Evolutionary conservation across 2,797 vertebrate species (phyloP), one percentile per base, ranked within the genome.

Genomic region (Premnoplex brunnescens): DNA sequence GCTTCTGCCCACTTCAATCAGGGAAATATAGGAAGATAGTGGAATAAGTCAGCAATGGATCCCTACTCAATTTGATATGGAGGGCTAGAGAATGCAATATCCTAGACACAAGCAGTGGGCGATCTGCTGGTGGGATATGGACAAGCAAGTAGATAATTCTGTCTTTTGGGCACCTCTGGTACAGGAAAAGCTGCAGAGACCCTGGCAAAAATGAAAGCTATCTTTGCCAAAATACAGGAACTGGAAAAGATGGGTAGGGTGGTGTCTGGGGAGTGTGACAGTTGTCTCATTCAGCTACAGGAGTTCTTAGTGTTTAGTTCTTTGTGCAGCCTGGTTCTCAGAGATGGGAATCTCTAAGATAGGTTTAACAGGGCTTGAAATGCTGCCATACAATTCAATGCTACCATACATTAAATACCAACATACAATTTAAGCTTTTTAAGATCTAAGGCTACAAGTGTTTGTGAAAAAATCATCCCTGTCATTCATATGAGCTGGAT

Each of bases 391-490:
- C 39, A 41, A 51, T 76, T 88, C 81, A 80, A 89, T 46, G 10
- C 13, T 75, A 59, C 26, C 43, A 21, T 52, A 32, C 36, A 7
- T 30, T 67, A 85, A 73, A 79, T 30, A 13, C 36, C 36, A 67
- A 28, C 54, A 52, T n/a, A 24, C 44, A 72, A 37, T 84, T 86
- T 84, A 78, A 94, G 55, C 58, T 84, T 92, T 94, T 89, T 44
- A 85, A 88, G 27, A 69, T 69, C 76, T 91, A 66, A 85, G 54
- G 12, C 30, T 91, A 89, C 64, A 91, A 88, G n/a, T 1, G 26
- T 89, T 88, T 89, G 12, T 84, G 66, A 68, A 96, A 91, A 96
- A 82, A 68, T 55, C 89, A 83, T 80, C 26, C 54, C 62, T 86
- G 62, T 69, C 91, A 84, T 88, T 91, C 85, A 49, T 52, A 81